These are phyloP conservation scores for Dendrophyllia cribrosa DNA, from an alignment of 64 coral and sea anemone genomes.

Conservation along the genomic window DNA sequence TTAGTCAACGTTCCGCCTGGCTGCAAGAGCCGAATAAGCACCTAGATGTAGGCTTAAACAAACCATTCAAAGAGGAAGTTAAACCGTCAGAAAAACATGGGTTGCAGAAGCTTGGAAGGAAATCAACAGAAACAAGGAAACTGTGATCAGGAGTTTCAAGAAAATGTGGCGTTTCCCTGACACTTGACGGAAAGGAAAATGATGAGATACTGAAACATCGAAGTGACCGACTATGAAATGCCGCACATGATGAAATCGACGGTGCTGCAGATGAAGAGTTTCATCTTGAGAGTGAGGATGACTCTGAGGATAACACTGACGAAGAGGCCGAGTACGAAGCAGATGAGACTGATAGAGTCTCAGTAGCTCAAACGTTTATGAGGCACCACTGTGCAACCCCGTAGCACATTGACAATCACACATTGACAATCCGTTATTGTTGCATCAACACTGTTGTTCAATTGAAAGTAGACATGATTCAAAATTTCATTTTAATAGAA, in stretches of 20 bases:
- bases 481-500: constrained; percentile 36
- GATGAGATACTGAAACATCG: constrained; percentile 43
- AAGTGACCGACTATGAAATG: constrained; percentile 62
- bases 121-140: constrained; percentile 51
- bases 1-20: constrained; percentile 35
- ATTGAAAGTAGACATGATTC: constrained; percentile 58
- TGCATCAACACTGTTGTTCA: background rate
- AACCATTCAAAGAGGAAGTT: constrained; percentile 56
- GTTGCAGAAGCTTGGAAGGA: constrained; percentile 61
- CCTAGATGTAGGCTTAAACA: background rate
- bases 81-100: constrained; percentile 56
- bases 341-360: constrained; percentile 64
- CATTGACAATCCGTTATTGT: constrained; percentile 51
- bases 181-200: constrained; percentile 40
- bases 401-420: constrained; percentile 59
- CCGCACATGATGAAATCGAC: constrained; percentile 69
- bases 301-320: constrained; percentile 52
- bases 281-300: constrained; percentile 14
- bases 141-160: constrained; percentile 39
- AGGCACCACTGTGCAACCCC: constrained; percentile 40
- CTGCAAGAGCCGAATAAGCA: constrained; percentile 40
- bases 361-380: constrained; percentile 20
- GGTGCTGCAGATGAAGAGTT: constrained; percentile 74
- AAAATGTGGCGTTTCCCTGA: constrained; percentile 57
- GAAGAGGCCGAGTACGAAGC: constrained; percentile 75